These are phyloP conservation scores for Alloscopus bannaensis DNA, from an alignment of 2,888 invertebrate genomes.

Conservation along the genomic window DNA sequence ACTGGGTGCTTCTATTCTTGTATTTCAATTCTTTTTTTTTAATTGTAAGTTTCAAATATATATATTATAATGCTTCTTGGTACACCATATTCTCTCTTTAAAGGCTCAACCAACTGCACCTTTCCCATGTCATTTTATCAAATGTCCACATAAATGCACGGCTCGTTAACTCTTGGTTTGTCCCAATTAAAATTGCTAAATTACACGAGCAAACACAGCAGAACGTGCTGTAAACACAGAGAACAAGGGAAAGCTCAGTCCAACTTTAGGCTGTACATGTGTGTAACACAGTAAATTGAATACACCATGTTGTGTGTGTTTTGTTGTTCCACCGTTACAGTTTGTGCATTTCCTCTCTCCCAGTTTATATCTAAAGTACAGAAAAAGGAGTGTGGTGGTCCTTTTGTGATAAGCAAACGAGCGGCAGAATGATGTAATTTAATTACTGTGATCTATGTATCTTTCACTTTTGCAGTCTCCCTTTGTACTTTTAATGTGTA, in stretches of 20 bases:
- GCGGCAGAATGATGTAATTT: conserved; percentile 22
- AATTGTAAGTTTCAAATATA: background rate
- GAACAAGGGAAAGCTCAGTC: too few relatives aligned
- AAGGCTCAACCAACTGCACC: too few relatives aligned
- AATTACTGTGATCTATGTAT: conserved; percentile 58
- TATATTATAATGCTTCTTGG: background rate
- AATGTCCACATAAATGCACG: conserved; percentile 37
- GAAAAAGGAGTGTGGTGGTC: too few relatives aligned
- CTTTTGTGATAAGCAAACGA: background rate
- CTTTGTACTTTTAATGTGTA: conserved; percentile 28
- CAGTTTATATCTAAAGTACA: background rate
- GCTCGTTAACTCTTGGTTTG: conserved; percentile 58
- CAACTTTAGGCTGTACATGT: too few relatives aligned
- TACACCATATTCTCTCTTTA: background rate
- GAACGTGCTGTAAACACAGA: conserved; percentile 24
- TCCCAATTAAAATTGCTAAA: conserved; percentile 59
- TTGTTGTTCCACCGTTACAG: too few relatives aligned
- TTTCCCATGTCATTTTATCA: too few relatives aligned
- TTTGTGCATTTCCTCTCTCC: background rate
- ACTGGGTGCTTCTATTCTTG: background rate
- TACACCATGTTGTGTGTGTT: background rate
- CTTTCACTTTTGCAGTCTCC: conserved; percentile 23
- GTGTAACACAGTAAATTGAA: too few relatives aligned
- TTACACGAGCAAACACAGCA: conserved; percentile 45
- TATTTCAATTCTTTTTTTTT: background rate